These are phyloP conservation scores for Pituophis catenifer DNA, from an alignment of 2,113 vertebrate species.

Conservation along the genomic window DNA sequence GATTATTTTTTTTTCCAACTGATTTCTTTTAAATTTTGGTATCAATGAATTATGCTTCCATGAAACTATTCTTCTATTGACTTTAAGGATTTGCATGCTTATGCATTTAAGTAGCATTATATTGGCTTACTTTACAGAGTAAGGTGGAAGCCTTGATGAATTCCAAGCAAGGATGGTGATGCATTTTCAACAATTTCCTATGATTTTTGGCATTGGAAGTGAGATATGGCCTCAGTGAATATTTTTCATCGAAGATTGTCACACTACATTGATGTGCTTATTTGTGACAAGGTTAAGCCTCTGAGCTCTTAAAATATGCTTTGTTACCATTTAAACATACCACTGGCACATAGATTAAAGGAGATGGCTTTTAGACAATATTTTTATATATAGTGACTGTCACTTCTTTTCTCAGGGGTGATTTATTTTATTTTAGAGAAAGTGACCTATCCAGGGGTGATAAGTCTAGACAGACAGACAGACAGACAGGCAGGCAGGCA, in stretches of 20 bases:
- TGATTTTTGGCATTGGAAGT: slow-evolving; percentile 4
- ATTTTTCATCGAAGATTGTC: slow-evolving; percentile 48
- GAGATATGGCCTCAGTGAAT: slow-evolving; percentile 37
- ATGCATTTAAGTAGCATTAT: background rate
- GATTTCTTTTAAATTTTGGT: slow-evolving; percentile 1
- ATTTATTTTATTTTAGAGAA: background rate
- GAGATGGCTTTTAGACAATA: slow-evolving; percentile 7
- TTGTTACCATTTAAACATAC: slow-evolving; percentile 12
- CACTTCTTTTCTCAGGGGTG: background rate
- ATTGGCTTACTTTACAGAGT: slow-evolving; percentile 1
- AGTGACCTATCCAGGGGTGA: background rate
- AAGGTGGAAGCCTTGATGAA: slow-evolving; percentile 21
- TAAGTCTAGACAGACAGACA: too few relatives aligned
- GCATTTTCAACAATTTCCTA: slow-evolving; percentile 1
- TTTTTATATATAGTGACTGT: slow-evolving; percentile 21
- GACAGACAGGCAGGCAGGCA: too few relatives aligned
- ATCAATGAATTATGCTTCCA: background rate
- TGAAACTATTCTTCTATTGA: background rate
- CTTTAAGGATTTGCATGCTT: slow-evolving; percentile 1
- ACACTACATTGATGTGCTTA: slow-evolving; percentile 1
- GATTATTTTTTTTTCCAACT: background rate
- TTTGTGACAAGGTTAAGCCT: slow-evolving; percentile 18
- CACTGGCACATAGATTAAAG: slow-evolving; percentile 2
- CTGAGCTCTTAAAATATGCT: slow-evolving; percentile 22
- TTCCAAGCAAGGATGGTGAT: background rate